A percentile compares a stretch with the other conserved stretches of the same genome.
Conservation (phyloP, 2,888 invertebrate genomes). For the Drosophila tanythrix region DNA sequence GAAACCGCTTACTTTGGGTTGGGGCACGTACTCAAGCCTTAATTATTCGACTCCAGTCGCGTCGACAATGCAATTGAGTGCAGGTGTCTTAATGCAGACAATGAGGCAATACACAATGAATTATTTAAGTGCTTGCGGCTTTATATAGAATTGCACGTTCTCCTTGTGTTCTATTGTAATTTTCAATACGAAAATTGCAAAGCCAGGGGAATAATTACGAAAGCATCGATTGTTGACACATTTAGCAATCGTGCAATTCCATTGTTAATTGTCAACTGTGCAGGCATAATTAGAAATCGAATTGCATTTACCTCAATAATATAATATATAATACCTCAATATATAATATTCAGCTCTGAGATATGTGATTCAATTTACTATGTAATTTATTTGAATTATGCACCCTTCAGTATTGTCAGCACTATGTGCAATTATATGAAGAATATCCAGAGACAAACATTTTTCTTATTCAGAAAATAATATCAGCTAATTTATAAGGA, state of each 20-base stretch:
- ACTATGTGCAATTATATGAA: not conserved
- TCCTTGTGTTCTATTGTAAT: slow-evolving; percentile 6
- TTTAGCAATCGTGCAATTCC: not conserved
- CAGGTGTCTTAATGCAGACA: slow-evolving; percentile 35
- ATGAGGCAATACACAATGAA: slow-evolving; percentile 29
- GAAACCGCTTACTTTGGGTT: slow-evolving; percentile 16
- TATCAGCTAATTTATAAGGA: not conserved
- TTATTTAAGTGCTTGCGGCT: slow-evolving; percentile 33
- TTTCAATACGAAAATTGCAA: slow-evolving; percentile 6
- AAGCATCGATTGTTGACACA: slow-evolving; percentile 14
- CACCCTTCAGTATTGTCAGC: not conserved
- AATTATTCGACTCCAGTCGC: slow-evolving; percentile 26
- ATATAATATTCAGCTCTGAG: not conserved
- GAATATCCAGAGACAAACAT: not conserved
- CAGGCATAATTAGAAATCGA: slow-evolving; percentile 19
- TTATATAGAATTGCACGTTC: slow-evolving; percentile 5
- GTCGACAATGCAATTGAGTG: slow-evolving; percentile 5
- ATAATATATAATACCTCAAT: no score
- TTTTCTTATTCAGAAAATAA: not conserved
- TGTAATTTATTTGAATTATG: not conserved
- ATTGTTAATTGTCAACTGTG: slow-evolving; percentile 13
- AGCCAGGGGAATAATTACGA: slow-evolving; percentile 9
- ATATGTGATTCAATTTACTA: not conserved
- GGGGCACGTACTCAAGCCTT: slow-evolving; percentile 29
- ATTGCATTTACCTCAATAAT: not conserved